These are phyloP conservation scores for Drosophila melanogaster DNA, from an alignment of 1,140 invertebrate genomes.

Conservation along the genomic window Release_6_plus_ISO1_MT NT_037436.4:13382001-13382500, in stretches of 20 bases:
- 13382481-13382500: slow-evolving; percentile 65
- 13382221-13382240: slow-evolving; percentile 1
- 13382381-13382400: slow-evolving; percentile 71
- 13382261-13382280: slow-evolving; percentile 25
- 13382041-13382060: slow-evolving; percentile 10
- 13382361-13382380: slow-evolving; percentile 79
- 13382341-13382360: slow-evolving; percentile 64
- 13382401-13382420: slow-evolving; percentile 41
- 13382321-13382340: slow-evolving; percentile 19
- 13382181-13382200: slow-evolving; percentile 19
- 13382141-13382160: neutral
- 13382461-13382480: slow-evolving; percentile 48
- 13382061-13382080: neutral
- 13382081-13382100: neutral
- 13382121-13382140: slow-evolving; percentile 1
- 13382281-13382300: slow-evolving; percentile 53
- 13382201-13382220: slow-evolving; percentile 15
- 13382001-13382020: slow-evolving; percentile 37
- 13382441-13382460: slow-evolving; percentile 57
- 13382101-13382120: neutral
- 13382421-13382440: slow-evolving; percentile 20
- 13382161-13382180: neutral
- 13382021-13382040: slow-evolving; percentile 33
- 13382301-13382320: slow-evolving; percentile 33
- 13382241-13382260: slow-evolving; percentile 19